phyloP scores from a whole-genome alignment of 2,888 invertebrate genomes.

The Chrysomela aeneicollis region DNA sequence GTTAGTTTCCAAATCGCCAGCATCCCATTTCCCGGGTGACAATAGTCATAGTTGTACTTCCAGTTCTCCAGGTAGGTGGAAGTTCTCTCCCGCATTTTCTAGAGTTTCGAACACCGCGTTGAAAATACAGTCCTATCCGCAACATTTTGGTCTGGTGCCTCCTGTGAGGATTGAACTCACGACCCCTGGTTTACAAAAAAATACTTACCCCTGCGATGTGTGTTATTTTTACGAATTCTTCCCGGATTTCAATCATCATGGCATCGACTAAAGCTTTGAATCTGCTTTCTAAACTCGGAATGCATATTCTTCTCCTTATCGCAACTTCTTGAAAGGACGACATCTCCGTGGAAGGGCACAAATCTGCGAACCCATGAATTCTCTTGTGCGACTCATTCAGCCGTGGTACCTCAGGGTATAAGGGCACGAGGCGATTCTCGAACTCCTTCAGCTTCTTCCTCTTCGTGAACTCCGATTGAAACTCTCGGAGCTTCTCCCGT shows the following conservation, averaged over 20 bases:
- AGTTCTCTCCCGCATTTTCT: no score
- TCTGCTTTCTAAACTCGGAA: slow-evolving; percentile 64
- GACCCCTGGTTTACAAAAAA: slow-evolving; percentile 67
- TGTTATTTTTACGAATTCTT: slow-evolving; percentile 68
- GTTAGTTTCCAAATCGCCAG: no score
- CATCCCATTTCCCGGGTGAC: no score
- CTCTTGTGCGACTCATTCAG: slow-evolving; percentile 58
- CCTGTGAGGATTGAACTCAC: slow-evolving; percentile 71
- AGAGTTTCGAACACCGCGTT: no score
- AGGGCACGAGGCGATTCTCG: slow-evolving; percentile 48
- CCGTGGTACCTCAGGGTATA: slow-evolving; percentile 52
- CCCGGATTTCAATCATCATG: slow-evolving; percentile 66
- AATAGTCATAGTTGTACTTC: no score
- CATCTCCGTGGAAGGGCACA: slow-evolving; percentile 70
- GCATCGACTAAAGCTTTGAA: slow-evolving; percentile 66
- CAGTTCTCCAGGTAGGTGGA: no score
- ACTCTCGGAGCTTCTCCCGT: slow-evolving; percentile 47
- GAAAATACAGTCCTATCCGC: no score
- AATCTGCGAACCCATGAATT: slow-evolving; percentile 66
- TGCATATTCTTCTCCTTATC: slow-evolving; percentile 68
- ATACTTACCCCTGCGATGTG: slow-evolving; percentile 68
- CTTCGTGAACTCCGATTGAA: slow-evolving; percentile 51
- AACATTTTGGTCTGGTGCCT: no score
- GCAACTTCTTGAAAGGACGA: slow-evolving; percentile 68
- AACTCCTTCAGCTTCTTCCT: slow-evolving; percentile 52